Percentiles rank a stretch among this genome's conserved stretches.
phyloP scores from a whole-genome alignment of 2,113 vertebrate species.

The Baryphthengus martii region DNA sequence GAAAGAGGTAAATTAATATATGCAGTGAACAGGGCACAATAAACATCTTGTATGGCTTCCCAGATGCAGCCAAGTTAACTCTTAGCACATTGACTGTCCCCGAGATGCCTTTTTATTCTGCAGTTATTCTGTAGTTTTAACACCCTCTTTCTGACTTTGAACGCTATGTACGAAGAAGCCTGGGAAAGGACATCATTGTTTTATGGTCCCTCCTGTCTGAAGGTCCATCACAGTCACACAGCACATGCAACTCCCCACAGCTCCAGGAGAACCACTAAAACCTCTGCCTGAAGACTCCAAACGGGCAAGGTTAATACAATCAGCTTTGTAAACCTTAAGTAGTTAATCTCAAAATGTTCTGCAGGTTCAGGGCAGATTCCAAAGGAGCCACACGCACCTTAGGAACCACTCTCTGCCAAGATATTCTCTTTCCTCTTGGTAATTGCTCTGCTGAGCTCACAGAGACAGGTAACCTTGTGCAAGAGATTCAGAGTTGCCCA shows the following conservation, averaged over 20 bases:
- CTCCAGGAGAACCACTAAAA: not conserved
- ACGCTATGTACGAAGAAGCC: not conserved
- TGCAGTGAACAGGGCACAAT: not conserved
- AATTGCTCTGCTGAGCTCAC: not conserved
- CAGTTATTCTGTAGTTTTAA: not conserved
- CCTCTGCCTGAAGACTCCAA: not conserved
- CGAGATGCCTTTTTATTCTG: not conserved
- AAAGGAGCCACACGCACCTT: not conserved
- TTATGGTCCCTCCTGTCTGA: not conserved
- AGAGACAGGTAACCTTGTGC: accelerated
- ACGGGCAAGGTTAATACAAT: not conserved
- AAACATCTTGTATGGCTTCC: not conserved
- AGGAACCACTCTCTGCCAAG: not conserved
- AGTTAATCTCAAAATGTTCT: not conserved
- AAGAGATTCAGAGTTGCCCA: not conserved
- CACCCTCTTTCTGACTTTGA: not conserved
- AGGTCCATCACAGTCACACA: not conserved
- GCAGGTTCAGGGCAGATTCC: not conserved
- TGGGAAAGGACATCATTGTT: not conserved
- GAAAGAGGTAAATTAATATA: not conserved
- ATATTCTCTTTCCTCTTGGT: not conserved
- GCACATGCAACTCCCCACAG: not conserved
- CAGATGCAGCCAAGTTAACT: not conserved
- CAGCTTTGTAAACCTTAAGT: not conserved
- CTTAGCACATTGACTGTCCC: not conserved